Evolutionary conservation across 2,888 invertebrate genomes (phyloP).

Genomic region (Pachycephus smyrnensis): DNA sequence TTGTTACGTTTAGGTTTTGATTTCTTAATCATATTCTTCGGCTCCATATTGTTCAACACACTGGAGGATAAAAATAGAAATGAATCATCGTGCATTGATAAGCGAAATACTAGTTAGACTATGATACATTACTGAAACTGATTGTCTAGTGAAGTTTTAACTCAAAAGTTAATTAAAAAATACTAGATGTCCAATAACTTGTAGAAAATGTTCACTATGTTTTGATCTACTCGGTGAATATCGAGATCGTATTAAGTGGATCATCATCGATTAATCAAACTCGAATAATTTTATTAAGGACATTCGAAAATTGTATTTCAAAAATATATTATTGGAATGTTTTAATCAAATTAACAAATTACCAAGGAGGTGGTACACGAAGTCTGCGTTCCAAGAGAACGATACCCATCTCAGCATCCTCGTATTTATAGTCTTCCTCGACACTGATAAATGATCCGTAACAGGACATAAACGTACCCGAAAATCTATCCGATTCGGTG

Average conservation of each 20-base stretch:
- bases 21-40: background rate
- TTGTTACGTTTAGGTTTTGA: background rate
- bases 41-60: background rate
- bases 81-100: background rate
- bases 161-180: too few relatives aligned
- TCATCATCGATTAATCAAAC: too few relatives aligned
- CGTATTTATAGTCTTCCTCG: conserved; percentile 81
- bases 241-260: background rate
- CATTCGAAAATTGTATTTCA: background rate
- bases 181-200: too few relatives aligned
- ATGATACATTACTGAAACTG: too few relatives aligned
- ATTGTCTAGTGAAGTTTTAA: background rate
- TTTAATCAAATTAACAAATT: conserved; percentile 52
- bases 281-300: background rate
- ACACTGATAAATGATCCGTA: conserved; percentile 70
- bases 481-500: background rate
- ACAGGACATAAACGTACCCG: conserved; percentile 10
- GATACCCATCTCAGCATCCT: conserved; percentile 78
- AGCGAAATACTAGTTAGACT: background rate
- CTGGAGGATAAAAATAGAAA: background rate
- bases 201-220: background rate
- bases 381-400: conserved; percentile 77
- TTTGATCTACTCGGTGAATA: background rate
- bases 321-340: background rate
- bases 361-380: conserved; percentile 71